These are phyloP conservation scores for Aramus guarauna DNA, from an alignment of 2,113 vertebrate genomes.

Conservation along the genomic window DNA sequence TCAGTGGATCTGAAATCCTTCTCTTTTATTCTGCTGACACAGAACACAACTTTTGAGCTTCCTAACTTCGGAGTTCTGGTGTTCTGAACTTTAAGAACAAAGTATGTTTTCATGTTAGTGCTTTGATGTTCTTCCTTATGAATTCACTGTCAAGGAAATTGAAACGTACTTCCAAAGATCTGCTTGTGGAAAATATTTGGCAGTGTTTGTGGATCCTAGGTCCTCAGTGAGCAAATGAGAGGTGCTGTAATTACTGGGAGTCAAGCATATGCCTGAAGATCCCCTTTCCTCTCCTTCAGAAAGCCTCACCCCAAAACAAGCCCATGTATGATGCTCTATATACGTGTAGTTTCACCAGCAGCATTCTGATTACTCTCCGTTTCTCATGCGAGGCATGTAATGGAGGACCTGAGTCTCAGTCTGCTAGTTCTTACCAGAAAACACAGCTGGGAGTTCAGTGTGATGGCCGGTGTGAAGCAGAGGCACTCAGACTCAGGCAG, in stretches of 20 bases:
- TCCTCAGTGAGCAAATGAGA: not conserved
- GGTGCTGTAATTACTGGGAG: not conserved
- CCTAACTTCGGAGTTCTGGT: not conserved
- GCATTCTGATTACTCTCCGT: not conserved
- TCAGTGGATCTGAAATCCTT: not conserved
- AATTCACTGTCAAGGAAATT: not conserved
- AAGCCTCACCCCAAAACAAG: fast-evolving
- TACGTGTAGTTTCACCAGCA: not conserved
- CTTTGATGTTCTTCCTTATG: not conserved
- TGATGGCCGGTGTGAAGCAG: not conserved
- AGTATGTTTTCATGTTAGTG: not conserved
- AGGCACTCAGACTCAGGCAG: not conserved
- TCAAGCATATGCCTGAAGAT: not conserved
- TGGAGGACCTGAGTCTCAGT: too few relatives aligned
- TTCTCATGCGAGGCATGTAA: not conserved
- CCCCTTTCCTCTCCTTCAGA: not conserved
- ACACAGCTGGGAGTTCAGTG: not conserved
- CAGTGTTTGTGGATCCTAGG: not conserved
- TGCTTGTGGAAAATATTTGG: not conserved
- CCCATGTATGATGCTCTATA: not conserved
- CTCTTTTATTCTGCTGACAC: not conserved
- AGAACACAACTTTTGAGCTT: not conserved
- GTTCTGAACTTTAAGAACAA: not conserved
- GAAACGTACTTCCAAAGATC: not conserved
- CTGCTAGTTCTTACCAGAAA: not conserved